phyloP scores from a whole-genome alignment of 92 coral and sea anemone genomes.

The Bergia sp. region DNA sequence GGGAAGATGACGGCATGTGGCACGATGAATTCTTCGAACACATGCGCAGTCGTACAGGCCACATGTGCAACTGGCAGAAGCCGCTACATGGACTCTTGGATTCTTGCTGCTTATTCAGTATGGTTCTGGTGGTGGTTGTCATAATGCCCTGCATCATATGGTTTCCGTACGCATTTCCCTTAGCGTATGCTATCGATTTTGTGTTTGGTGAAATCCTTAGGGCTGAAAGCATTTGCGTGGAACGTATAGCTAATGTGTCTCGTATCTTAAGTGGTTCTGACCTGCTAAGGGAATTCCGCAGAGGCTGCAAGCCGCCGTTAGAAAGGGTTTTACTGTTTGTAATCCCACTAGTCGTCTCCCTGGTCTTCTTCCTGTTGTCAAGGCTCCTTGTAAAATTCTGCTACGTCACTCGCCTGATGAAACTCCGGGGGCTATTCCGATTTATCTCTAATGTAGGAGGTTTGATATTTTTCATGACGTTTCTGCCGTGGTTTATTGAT shows the following conservation, averaged over 20 bases:
- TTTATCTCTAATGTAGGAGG: slow-evolving; percentile 19
- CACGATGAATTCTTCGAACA: slow-evolving; percentile 52
- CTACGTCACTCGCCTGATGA: not conserved
- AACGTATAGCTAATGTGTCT: not conserved
- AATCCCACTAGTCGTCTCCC: not conserved
- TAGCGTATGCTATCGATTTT: slow-evolving; percentile 49
- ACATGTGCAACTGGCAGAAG: slow-evolving; percentile 64
- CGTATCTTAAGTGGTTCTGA: not conserved
- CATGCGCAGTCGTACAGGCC: slow-evolving; percentile 59
- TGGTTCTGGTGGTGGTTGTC: slow-evolving; percentile 46
- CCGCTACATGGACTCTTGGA: slow-evolving; percentile 47
- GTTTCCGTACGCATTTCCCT: slow-evolving; percentile 63
- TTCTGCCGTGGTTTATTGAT: slow-evolving; percentile 51
- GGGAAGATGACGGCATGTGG: slow-evolving; percentile 20
- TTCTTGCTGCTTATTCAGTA: slow-evolving; percentile 27
- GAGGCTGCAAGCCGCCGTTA: slow-evolving; percentile 14
- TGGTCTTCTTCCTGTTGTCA: slow-evolving; percentile 2
- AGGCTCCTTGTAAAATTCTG: slow-evolving; percentile 2
- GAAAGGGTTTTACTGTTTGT: slow-evolving; percentile 21
- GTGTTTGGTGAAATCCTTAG: slow-evolving; percentile 53
- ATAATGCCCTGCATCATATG: slow-evolving; percentile 51
- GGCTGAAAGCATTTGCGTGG: slow-evolving; percentile 43
- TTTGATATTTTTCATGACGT: slow-evolving; percentile 28
- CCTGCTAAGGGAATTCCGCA: not conserved
- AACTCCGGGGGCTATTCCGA: slow-evolving; percentile 3